Evolutionary conservation across 30 jellyfish, hydroid and myxozoan species (phyloP), one percentile per base, ranked within the genome.

Genomic region (Turritopsis dohrnii): DNA sequence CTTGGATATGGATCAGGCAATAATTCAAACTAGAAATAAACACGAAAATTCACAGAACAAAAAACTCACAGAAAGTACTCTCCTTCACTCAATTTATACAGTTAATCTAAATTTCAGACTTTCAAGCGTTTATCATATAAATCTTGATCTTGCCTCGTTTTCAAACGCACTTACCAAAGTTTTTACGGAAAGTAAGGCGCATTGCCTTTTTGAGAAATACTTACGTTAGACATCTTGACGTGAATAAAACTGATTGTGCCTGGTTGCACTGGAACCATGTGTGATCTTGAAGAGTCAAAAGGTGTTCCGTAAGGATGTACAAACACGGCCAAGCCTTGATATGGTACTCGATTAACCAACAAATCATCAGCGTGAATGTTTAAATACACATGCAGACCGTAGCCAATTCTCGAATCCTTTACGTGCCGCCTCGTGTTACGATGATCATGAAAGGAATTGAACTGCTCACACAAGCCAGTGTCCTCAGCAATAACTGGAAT

Each of bases 191-290:
- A n/a, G n/a, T n/a, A n/a, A n/a, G n/a, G n/a, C n/a, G n/a, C n/a
- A n/a, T n/a, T n/a, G n/a, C n/a, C n/a, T n/a, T n/a, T n/a, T n/a
- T n/a, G n/a, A n/a, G n/a, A n/a, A n/a, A n/a, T 13, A 69, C 77
- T 69, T 69, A 69, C 77, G 23, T 9, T 69, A 27, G 31, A n/a
- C 77, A 19, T 69, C 30, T 69, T 69, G 8, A 69, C 0, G 30
- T 69, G 77, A 27, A 69, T 69, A 69, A 69, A 69, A 27, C 77
- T 69, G 31, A 69, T 69, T 69, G 77, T 69, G 17, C 77, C 77
- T 7, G 77, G 77, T 69, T 69, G 77, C 28, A 69, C 8, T 41
- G 60, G 60, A 41, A 41, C 60, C 60, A 41, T 41, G 13, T 41
- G 60, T 41, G 60, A 41, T 41, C 60, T 41, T 41, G 60, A 3